Conservation (phyloP, 2,888 invertebrate genomes). For the Folsomia manolachei region DNA sequence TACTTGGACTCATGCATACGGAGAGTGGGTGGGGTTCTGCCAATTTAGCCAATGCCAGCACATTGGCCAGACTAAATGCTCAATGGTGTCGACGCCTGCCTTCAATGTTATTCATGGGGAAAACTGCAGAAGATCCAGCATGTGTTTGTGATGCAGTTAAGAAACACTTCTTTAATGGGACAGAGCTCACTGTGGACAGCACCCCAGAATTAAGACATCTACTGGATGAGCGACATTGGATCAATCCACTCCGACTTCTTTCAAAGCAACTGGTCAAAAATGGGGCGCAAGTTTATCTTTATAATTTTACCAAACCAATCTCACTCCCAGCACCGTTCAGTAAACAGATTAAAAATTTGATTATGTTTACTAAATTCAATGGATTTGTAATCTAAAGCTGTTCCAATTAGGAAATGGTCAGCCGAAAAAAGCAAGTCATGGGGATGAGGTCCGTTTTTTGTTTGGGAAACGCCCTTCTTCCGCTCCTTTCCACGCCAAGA, state of each 20-base stretch:
- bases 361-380: too few species aligned
- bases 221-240: not conserved
- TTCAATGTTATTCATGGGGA: not conserved
- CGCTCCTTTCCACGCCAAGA: not conserved
- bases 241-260: not conserved
- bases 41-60: not conserved
- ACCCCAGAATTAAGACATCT: not conserved
- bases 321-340: not conserved
- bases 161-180: not conserved
- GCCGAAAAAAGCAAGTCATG: not conserved
- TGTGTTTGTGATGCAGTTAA: not conserved
- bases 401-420: not conserved
- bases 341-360: not conserved
- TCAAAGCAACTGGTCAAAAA: not conserved
- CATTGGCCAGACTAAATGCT: not conserved
- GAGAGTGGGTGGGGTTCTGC: not conserved
- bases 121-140: not conserved
- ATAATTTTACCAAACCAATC: not conserved
- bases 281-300: not conserved
- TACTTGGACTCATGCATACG: not conserved
- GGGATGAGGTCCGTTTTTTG: not conserved
- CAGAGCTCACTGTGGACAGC: not conserved
- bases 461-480: not conserved
- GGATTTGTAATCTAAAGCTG: too few species aligned
- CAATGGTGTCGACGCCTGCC: not conserved